phyloP scores from a whole-genome alignment of 2,113 vertebrate genomes.

The Brevimyrus niger region DNA sequence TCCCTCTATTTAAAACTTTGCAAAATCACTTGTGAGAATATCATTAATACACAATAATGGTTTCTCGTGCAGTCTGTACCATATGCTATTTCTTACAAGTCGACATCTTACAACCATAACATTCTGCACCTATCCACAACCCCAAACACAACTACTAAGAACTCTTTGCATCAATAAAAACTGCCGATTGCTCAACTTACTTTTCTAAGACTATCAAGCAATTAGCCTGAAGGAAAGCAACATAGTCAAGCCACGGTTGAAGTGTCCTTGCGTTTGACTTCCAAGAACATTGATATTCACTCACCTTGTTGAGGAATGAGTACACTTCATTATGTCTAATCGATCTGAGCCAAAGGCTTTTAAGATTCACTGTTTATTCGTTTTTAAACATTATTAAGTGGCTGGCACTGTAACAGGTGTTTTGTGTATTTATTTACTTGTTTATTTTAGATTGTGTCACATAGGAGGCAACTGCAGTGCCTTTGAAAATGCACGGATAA shows the following conservation, averaged over 20 bases:
- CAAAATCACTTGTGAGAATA: not conserved
- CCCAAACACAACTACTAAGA: not conserved
- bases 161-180: not conserved
- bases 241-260: not conserved
- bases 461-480: not conserved
- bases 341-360: not conserved
- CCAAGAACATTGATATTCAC: not conserved
- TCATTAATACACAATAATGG: not conserved
- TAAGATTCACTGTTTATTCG: not conserved
- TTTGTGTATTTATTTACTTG: not conserved
- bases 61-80: not conserved
- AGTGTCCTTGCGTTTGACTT: not conserved
- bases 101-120: not conserved
- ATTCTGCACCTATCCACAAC: not conserved
- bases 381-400: not conserved
- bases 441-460: not conserved
- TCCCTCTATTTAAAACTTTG: not conserved
- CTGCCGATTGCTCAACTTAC: not conserved
- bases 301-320: not conserved
- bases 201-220: not conserved
- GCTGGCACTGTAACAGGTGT: not conserved
- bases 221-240: conserved; percentile 1
- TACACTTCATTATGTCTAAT: not conserved
- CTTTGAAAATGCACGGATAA: not conserved
- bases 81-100: not conserved